Conservation (phyloP, 2,888 invertebrate species). For the Cantharis rustica region DNA sequence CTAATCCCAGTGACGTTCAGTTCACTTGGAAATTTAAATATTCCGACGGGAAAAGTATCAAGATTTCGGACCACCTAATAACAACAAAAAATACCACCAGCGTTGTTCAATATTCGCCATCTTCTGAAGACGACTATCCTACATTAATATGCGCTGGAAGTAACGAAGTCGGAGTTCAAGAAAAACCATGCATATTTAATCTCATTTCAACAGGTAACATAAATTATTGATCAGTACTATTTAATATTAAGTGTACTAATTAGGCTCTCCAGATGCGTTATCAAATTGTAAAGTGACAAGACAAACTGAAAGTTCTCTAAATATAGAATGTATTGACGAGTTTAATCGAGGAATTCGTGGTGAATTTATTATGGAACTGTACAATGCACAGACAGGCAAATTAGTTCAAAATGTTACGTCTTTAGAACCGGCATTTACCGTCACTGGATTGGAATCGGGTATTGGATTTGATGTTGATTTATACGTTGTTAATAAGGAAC, state of each 20-base stretch:
- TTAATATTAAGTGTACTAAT: not conserved
- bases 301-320: constrained; percentile 68
- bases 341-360: constrained; percentile 73
- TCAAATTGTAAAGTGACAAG: constrained; percentile 70
- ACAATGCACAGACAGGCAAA: constrained; percentile 55
- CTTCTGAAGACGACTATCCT: constrained; percentile 69
- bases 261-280: constrained; percentile 71
- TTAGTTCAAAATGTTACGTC: constrained; percentile 58
- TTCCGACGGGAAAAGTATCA: constrained; percentile 66
- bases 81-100: constrained; percentile 64
- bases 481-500: constrained; percentile 69
- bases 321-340: constrained; percentile 69
- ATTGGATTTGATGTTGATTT: constrained; percentile 66
- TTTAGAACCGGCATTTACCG: constrained; percentile 62
- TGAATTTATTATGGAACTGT: constrained; percentile 69
- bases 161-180: constrained; percentile 68
- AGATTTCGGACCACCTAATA: constrained; percentile 63
- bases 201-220: constrained; percentile 67
- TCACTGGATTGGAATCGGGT: constrained; percentile 65
- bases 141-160: constrained; percentile 69
- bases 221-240: constrained; percentile 26
- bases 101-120: constrained; percentile 66
- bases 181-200: constrained; percentile 68
- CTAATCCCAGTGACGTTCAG: constrained; percentile 51
- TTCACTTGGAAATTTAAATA: constrained; percentile 71